Evolutionary conservation across 2,113 vertebrate genomes (phyloP).

Genomic region (Canis aureus): DNA sequence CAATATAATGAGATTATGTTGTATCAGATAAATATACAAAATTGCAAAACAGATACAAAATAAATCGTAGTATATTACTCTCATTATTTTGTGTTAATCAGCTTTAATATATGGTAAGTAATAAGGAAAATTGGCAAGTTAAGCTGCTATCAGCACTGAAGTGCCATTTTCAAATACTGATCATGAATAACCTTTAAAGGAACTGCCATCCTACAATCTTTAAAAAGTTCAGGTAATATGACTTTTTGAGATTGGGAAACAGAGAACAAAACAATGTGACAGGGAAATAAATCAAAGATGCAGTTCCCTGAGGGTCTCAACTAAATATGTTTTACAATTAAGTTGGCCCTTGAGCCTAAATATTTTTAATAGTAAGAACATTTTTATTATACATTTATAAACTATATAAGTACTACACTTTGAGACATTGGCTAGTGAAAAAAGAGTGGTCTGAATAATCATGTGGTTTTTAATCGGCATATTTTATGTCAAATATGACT

Average conservation of each 20-base stretch:
- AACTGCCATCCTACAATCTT: background rate
- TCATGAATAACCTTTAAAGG: constrained; percentile 44
- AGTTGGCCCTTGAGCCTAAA: background rate
- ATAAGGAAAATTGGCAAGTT: background rate
- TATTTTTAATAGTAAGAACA: constrained; percentile 42
- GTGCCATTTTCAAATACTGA: constrained; percentile 33
- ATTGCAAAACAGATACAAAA: background rate
- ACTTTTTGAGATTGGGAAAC: background rate
- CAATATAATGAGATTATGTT: background rate
- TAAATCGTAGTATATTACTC: background rate
- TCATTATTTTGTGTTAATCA: background rate
- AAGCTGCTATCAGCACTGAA: background rate
- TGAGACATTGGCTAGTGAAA: background rate
- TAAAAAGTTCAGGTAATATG: constrained; percentile 18
- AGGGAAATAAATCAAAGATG: constrained; percentile 44
- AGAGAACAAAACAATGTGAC: background rate
- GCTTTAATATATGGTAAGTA: background rate
- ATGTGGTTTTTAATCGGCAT: background rate
- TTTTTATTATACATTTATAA: background rate
- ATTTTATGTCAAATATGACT: constrained; percentile 21
- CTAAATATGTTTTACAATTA: constrained; percentile 37
- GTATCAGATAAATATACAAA: background rate
- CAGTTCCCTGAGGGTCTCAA: background rate
- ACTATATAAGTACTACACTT: background rate
- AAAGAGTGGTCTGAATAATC: background rate